Evolutionary conservation across 2,888 invertebrate genomes (phyloP), one percentile per base, ranked within the genome.

Genomic region (Protophormia terraenovae): DNA sequence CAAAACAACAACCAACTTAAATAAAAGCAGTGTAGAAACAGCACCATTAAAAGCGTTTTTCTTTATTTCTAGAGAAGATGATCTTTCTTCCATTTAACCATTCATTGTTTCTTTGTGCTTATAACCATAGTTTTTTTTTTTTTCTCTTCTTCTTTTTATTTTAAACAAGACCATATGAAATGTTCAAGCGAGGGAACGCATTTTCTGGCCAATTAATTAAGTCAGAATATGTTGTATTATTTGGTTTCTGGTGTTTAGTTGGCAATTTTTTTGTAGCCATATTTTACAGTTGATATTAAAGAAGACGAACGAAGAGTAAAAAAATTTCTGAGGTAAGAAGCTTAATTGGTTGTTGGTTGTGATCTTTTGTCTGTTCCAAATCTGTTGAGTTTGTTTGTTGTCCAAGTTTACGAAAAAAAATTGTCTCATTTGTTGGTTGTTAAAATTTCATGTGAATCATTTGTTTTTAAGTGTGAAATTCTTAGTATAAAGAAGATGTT

Each of bases 161-260:
- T n/a, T n/a, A n/a, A n/a, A n/a, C n/a, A 60, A 29, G 38, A 22
- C 14, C 10, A 16, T 0, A 16, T 0, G 2, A 35, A 67, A 14
- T 8, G 19, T 50, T 5, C 50, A 29, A 78, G 69, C 78, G 69
- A 78, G 69, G 60, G 76, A 80, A 86, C 85, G 86, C 86, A 86
- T 87, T 87, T 87, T 86, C 75, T 86, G 86, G 77, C 86, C 86
- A 87, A 88, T 87, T 87, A 87, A 87, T 87, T 88, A 87, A 86
- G 87, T 81, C 83, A 85, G 85, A 85, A 85, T 75, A 85, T 85
- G 82, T 85, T 85, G 85, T 85, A 64, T 85, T 82, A 82, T 85
- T 79, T 85, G 78, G 45, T 81, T 78, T 75, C 79, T 79, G 78
- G 78, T 82, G 78, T 82, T 78, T 45, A 69, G 72, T 78, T 75